Base-by-base conservation (phyloP, 2,888 invertebrate species). In the Nemoura dubitans region DNA sequence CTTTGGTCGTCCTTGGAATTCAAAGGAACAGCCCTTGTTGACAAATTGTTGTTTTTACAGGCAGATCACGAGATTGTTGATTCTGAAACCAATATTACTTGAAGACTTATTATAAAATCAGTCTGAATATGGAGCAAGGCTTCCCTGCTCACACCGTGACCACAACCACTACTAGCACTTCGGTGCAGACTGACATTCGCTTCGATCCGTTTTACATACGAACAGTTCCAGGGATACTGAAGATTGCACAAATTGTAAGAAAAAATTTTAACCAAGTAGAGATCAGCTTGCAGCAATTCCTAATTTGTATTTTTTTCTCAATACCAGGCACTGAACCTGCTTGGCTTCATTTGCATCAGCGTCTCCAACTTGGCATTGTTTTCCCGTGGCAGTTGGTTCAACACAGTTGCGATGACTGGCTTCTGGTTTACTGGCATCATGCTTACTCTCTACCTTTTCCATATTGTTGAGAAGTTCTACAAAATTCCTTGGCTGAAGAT, bases 401-500 rank as follows among this genome's bases (percentile, higher is more conserved):
- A 94, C 90, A 95, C 95, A 90, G 95, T 97, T 85, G 93, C 97
- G 0, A 96, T 97, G 95, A 94, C 94, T 26, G 97, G 96, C 26
- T 96, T 98, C 91, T 97, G 97, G 96, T 95, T 96, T 90, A 96
- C 97, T 6, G 95, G 95, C 76, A 94, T 96, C 88, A 92, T 98
- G 85, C 93, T 98, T 25, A 94, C 94, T 0, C 93, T 97, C 87
- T 98, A 98, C 91, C 91, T 97, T 88, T 97, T 97, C 92, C 97
- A 98, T 91, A 93, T 97, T 30, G 93, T 98, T 88, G 98, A 98
- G 92, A 96, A 96, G 91, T 94, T 96, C 90, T 95, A 95, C 91
- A 95, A 94, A 92, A 95, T 98, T 89, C 97, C 97, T 0, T 98
- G 98, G 97, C 92, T 97, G 87, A 95, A 95, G 92, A 94, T 96